Evolutionary conservation across 2,888 invertebrate genomes (phyloP), one percentile per base, ranked within the genome.

Genomic region (Nudaria mundana): DNA sequence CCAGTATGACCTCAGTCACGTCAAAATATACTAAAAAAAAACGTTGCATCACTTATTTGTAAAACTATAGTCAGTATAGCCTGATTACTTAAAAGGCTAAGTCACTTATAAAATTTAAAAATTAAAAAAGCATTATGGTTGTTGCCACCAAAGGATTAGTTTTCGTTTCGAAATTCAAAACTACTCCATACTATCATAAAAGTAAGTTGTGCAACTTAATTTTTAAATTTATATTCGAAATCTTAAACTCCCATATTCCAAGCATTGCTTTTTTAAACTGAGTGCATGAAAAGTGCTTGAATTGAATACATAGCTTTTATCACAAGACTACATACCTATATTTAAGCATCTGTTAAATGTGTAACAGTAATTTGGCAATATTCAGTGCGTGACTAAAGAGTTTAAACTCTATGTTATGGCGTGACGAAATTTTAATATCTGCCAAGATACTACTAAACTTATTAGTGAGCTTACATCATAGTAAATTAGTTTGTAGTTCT

Each of bases 1-100:
- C 44, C 47, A 34, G 33, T 29, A 64, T 81, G 77, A 81, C 74
- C 69, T 80, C 80, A 79, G 54, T 33, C 34, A 3, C 10, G 57
- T 59, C 63, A 71, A 74, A 61, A 53, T 49, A 48, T 42, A 58
- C 59, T 42, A 54, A 57, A 66, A 66, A 68, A 63, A 35, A 45
- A 46, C 35, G 36, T 41, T 58, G 51, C 46, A 59, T 39, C 33
- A 20, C 36, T 38, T 24, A 42, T 43, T 43, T 37, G 22, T 37
- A 18, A 30, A 32, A 26, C 47, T 55, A 23, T 53, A 22, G 54
- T 51, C 63, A 71, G 72, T 72, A 35, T 30, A 39, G 44, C 45
- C 44, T 44, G 32, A 60, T 45, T 46, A 42, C 51, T 51, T 37
- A 43, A 20, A 37, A 37, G 16, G 48, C 41, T 24, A 34, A 39